Evolutionary conservation across 2,888 invertebrate species (phyloP).

Genomic region (Pristionchus fissidentatus): DNA sequence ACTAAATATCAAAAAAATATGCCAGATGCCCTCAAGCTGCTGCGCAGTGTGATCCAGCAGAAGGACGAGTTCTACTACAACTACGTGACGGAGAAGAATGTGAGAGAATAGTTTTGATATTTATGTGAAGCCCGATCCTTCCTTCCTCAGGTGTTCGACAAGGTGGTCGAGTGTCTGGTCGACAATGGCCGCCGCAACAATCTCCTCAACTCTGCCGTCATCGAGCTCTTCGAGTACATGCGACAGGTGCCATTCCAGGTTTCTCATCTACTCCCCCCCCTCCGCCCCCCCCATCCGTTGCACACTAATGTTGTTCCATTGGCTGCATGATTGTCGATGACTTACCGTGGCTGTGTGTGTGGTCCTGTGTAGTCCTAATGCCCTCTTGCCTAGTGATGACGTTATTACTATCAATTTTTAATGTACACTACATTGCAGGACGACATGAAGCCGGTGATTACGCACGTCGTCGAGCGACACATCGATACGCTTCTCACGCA

Average conservation of each 20-base stretch:
- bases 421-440: constrained; percentile 75
- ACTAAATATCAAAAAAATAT: constrained; percentile 45
- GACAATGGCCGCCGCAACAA: constrained; percentile 98
- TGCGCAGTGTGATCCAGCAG: constrained; percentile 94
- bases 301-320: not conserved
- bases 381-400: not conserved
- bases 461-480: constrained; percentile 95
- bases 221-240: constrained; percentile 99
- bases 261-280: not conserved
- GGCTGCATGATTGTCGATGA: not conserved
- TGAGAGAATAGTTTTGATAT: not conserved
- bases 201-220: constrained; percentile 96
- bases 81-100: constrained; percentile 81
- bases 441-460: constrained; percentile 79
- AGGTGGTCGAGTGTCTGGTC: constrained; percentile 93
- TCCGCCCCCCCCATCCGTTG: not conserved
- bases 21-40: constrained; percentile 90
- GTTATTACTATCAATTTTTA: not conserved
- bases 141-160: constrained; percentile 78
- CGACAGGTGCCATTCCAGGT: constrained; percentile 55
- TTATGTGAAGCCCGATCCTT: not conserved
- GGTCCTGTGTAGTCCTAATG: not conserved
- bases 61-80: constrained; percentile 99
- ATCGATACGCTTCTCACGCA: constrained; percentile 93
- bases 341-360: not conserved